A percentile compares a stretch with the other conserved stretches of the same genome.
Conservation (phyloP, 2,888 invertebrate species). For the Lutraria lutraria region DNA sequence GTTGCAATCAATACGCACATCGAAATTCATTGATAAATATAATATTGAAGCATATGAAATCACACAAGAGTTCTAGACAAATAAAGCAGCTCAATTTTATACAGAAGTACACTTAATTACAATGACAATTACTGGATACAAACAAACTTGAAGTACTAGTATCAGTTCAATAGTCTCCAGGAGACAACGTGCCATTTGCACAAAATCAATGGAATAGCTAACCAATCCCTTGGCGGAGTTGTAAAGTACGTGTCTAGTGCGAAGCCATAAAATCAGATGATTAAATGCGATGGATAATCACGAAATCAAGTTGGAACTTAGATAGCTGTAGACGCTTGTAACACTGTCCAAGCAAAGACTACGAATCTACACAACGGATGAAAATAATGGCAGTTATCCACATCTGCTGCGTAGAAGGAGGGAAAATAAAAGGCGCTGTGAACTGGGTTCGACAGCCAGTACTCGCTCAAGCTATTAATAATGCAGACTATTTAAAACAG, state of each 20-base stretch:
- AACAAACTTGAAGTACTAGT: background rate
- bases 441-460: background rate
- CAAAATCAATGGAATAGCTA: slow-evolving; percentile 16
- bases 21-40: background rate
- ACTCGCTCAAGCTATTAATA: no score
- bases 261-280: background rate
- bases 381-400: background rate
- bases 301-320: background rate
- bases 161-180: background rate
- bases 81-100: background rate
- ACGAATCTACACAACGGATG: background rate
- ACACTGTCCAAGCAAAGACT: background rate
- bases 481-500: no score
- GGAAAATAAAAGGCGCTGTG: background rate
- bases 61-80: background rate
- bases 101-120: slow-evolving; percentile 13
- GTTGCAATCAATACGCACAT: background rate
- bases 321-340: background rate
- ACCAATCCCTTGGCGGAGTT: background rate
- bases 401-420: background rate
- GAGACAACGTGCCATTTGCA: background rate
- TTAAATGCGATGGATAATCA: slow-evolving; percentile 14
- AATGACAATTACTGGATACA: background rate
- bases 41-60: background rate
- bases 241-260: slow-evolving; percentile 12